Conservation (phyloP, 2,888 invertebrate species). For the Bursaphelenchus okinawaensis region DNA sequence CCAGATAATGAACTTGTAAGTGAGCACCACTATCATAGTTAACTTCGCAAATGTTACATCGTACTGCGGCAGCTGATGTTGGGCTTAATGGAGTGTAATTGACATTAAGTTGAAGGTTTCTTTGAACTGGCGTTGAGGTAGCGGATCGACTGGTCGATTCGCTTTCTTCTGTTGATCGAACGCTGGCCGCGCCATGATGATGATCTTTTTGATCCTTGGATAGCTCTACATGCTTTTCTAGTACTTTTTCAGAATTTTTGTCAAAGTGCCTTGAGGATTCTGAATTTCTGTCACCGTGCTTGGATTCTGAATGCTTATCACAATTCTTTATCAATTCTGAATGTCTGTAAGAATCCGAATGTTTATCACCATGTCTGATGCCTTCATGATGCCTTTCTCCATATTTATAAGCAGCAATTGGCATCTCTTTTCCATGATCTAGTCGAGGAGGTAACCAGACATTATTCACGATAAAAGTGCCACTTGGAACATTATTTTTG, state of each 20-base stretch:
- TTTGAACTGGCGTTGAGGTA: slow-evolving; percentile 28
- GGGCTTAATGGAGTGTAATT: slow-evolving; percentile 1
- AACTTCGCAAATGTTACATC: slow-evolving; percentile 26
- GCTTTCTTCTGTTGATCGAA: slow-evolving; percentile 24
- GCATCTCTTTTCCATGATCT: slow-evolving; percentile 10
- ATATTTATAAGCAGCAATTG: too few relatives aligned
- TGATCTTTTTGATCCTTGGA: too few relatives aligned
- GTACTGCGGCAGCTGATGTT: slow-evolving; percentile 16
- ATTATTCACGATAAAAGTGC: slow-evolving; percentile 15
- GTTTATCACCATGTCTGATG: too few relatives aligned
- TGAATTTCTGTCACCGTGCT: too few relatives aligned
- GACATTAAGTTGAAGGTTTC: slow-evolving; percentile 5
- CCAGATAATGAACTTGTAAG: slow-evolving; percentile 45
- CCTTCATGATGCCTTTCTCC: too few relatives aligned
- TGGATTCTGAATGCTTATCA: too few relatives aligned
- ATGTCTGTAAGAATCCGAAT: too few relatives aligned
- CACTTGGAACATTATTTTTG: too few relatives aligned
- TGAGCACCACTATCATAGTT: slow-evolving; percentile 20
- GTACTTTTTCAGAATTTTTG: too few relatives aligned
- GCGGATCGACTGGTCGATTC: slow-evolving; percentile 31
- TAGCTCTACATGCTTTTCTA: not conserved
- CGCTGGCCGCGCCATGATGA: not conserved
- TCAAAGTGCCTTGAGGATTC: too few relatives aligned
- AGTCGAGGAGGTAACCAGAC: slow-evolving; percentile 29
- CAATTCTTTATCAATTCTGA: too few relatives aligned